Conservation (phyloP, 2,888 invertebrate genomes). For the Lymantria dispar region DNA sequence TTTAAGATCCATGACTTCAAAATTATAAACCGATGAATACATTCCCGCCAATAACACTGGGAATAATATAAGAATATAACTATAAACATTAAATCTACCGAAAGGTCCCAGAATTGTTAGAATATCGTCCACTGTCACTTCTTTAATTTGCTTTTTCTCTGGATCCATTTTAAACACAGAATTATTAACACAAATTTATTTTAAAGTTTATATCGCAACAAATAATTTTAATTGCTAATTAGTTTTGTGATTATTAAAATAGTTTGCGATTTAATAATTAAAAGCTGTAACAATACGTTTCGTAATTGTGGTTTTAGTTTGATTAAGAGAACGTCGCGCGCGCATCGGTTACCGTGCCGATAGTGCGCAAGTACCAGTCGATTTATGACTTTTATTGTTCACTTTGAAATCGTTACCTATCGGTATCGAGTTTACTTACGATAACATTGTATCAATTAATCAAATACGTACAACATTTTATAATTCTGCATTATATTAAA, state of each 20-base stretch:
- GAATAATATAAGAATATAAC: conserved; percentile 62
- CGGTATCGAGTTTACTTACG: conserved; percentile 23
- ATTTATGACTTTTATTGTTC: conserved; percentile 65
- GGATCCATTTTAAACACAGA: conserved; percentile 58
- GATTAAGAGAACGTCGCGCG: conserved; percentile 43
- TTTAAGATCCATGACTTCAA: conserved; percentile 71
- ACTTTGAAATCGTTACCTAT: conserved; percentile 47
- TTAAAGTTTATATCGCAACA: conserved; percentile 7
- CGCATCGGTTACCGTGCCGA: conserved; percentile 45
- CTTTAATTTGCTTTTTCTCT: conserved; percentile 58
- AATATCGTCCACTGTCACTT: conserved; percentile 74
- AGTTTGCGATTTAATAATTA: neutral
- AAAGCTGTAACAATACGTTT: conserved; percentile 14
- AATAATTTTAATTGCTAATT: conserved; percentile 6
- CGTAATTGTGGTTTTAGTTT: conserved; percentile 26
- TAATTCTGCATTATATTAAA: neutral
- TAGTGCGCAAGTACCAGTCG: conserved; percentile 49
- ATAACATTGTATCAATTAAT: conserved; percentile 19
- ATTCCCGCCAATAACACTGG: conserved; percentile 71
- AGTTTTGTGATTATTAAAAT: neutral
- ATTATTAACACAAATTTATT: conserved; percentile 11
- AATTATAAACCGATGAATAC: conserved; percentile 74
- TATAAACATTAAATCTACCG: conserved; percentile 65
- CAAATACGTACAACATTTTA: neutral
- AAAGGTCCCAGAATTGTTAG: conserved; percentile 66